phyloP scores from a whole-genome alignment of 2,113 vertebrate species.

The Otus sunia region DNA sequence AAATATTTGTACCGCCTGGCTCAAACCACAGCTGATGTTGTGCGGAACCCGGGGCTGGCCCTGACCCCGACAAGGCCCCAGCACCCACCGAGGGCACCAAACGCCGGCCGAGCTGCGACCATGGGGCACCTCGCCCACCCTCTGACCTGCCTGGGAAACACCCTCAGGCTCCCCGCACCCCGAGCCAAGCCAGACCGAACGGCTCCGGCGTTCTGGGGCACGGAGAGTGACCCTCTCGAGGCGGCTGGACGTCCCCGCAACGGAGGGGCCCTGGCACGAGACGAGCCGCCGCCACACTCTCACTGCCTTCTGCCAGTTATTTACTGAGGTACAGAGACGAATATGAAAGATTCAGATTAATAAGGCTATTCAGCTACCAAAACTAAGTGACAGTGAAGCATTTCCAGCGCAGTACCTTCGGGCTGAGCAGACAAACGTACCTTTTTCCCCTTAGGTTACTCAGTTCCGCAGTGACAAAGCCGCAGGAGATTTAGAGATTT shows the following conservation, averaged over 20 bases:
- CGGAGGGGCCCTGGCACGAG: neutral
- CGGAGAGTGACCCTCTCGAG: neutral
- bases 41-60: neutral
- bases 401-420: neutral
- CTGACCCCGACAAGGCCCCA: neutral
- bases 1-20: neutral
- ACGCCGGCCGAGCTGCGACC: neutral
- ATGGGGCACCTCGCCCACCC: neutral
- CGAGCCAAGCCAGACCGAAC: neutral
- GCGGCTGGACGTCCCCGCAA: no score
- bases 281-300: neutral
- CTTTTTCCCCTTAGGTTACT: neutral
- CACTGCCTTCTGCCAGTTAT: neutral
- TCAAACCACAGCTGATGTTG: neutral
- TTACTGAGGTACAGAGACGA: neutral
- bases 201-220: fast-evolving
- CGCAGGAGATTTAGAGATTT: neutral
- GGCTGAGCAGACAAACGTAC: neutral
- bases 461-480: neutral
- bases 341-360: neutral
- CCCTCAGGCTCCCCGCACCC: neutral
- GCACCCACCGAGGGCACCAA: neutral
- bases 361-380: neutral
- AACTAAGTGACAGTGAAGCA: neutral
- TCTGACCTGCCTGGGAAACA: neutral